A percentile compares a stretch with the other conserved stretches of the same genome.
Conservation (phyloP, 2,797 vertebrate species). For the Sebastes hubbsi region DNA sequence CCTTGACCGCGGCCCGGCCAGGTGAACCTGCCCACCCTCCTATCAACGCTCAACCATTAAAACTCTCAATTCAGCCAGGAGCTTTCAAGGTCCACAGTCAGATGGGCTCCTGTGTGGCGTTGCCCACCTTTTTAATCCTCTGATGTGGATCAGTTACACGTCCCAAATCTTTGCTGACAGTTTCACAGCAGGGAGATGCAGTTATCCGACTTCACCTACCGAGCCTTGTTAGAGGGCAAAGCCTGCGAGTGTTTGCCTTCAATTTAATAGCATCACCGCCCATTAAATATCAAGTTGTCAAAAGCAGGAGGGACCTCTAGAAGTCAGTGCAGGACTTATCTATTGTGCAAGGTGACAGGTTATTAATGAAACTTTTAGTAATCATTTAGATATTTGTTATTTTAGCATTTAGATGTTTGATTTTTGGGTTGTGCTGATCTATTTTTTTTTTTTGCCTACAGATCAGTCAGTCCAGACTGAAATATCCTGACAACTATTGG, state of each 20-base stretch:
- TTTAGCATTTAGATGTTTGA: background rate
- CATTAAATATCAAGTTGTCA: conserved; percentile 2
- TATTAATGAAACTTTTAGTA: background rate
- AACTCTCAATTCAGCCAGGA: background rate
- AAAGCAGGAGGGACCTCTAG: background rate
- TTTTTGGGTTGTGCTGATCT: background rate
- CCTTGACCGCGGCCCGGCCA: background rate
- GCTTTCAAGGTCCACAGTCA: background rate
- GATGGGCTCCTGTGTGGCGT: background rate
- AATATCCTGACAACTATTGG: background rate
- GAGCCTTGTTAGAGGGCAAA: background rate
- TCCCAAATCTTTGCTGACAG: conserved; percentile 10
- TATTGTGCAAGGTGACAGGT: background rate
- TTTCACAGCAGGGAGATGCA: conserved; percentile 14
- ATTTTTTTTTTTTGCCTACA: background rate
- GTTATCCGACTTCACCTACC: background rate
- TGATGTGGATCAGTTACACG: background rate
- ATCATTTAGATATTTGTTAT: background rate
- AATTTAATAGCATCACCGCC: background rate
- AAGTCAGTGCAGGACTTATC: background rate
- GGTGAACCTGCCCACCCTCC: background rate
- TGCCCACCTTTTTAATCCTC: conserved; percentile 3
- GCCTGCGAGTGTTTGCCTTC: background rate
- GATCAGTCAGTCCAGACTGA: background rate
- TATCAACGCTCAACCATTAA: conserved; percentile 16